Evolutionary conservation across 2,888 invertebrate genomes (phyloP), one percentile per base, ranked within the genome.

Genomic region (Leucoptera coffeella): DNA sequence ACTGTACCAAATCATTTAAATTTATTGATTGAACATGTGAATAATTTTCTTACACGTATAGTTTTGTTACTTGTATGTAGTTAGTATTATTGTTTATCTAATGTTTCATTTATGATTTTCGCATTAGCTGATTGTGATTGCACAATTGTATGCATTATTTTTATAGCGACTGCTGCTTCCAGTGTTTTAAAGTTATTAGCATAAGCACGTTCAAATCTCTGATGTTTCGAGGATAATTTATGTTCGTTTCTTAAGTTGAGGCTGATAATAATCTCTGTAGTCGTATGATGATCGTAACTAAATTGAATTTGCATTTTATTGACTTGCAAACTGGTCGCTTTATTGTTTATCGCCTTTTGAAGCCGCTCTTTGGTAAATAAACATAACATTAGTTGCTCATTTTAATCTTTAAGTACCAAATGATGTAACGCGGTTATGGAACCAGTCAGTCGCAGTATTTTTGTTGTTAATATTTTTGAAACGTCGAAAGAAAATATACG

Each of bases 1-100:
- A 60, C 61, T 65, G 64, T 64, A 69, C 67, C 67, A 69, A 69
- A 69, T 57, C 53, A 53, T n/a, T n/a, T n/a, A n/a, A n/a, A n/a
- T n/a, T n/a, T n/a, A n/a, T n/a, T n/a, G n/a, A n/a, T n/a, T n/a
- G n/a, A n/a, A n/a, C n/a, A n/a, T n/a, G n/a, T n/a, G 27, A 22
- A 23, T 27, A 44, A 29, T 29, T 29, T n/a, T n/a, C n/a, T n/a
- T n/a, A n/a, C n/a, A n/a, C n/a, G n/a, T n/a, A n/a, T n/a, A n/a
- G n/a, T n/a, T n/a, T 65, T 62, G 67, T 67, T 67, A 53, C 57
- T 44, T 47, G 49, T 50, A 48, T 50, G 55, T 55, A 56, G 51
- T 52, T 52, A 51, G 47, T 52, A 52, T n/a, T n/a, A n/a, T 62
- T 67, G 64, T 67, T 67, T 54, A 54, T 54, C 24, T 40, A 60